Base-by-base conservation (phyloP, 2,797 vertebrate species). In the Aphelocoma californica region DNA sequence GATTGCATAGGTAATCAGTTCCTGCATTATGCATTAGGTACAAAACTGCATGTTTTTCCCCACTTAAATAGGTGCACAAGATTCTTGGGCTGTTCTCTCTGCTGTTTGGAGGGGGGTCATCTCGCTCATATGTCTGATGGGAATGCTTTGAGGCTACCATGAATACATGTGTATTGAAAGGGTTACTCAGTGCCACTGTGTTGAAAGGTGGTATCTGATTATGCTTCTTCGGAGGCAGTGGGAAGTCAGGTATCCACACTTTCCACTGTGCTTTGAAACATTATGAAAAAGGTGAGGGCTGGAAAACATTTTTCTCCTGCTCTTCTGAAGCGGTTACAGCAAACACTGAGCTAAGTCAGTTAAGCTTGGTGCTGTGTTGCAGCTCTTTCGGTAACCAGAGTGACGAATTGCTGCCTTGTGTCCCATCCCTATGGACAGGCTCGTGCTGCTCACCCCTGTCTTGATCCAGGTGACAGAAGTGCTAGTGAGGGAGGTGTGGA, bases 381-480 rank as follows among this genome's bases (percentile, higher is more conserved):
- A 1, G 38, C 36, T 2, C 0, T 90, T 84, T 66, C 0, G 0
- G 56, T 38, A 88, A 7, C 20, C 42, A 45, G 7, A 2, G 0
- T 18, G 47, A 89, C 23, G 84, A 84, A 40, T 25, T 2, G 1
- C 40, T 73, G 48, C 36, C 18, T 38, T 45, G 23, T 78, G 48
- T 71, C 40, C 60, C 0, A 0, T 65, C 44, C 66, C 16, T 36
- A 28, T 26, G 40, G 15, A 62, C 61, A 56, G n/a, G 28, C 38
- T 87, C n/a, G 7, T 34, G 29, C 54, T 4, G 3, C 26, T 5
- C 0, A 2, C 13, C 28, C 57, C 40, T 81, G 36, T 29, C 50
- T 29, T 0, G 0, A 7, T 57, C 19, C 1, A 0, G 21, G 8
- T 60, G 65, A n/a, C 64, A 44, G 36, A 80, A 47, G 38, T 38